phyloP scores from a whole-genome alignment of 2,113 vertebrate genomes.

The Hemiprocne comata region DNA sequence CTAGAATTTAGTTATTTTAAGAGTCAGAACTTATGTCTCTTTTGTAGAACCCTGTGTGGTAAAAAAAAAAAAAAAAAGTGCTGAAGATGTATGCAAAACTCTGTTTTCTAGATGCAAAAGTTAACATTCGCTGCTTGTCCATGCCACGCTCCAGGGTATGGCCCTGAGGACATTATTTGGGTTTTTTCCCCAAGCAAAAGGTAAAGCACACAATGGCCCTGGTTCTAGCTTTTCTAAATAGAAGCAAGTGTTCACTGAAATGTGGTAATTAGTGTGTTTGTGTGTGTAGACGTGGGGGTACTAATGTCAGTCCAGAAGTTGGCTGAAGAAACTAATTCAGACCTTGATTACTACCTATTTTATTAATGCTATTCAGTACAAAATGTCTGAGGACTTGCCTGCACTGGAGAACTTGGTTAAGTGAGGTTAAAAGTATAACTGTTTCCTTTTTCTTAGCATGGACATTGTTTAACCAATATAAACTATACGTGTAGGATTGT shows the following conservation, averaged over 20 bases:
- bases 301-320: background rate
- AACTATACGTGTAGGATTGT: background rate
- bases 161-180: background rate
- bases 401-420: background rate
- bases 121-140: background rate
- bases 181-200: background rate
- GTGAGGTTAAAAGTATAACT: background rate
- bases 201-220: background rate
- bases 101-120: background rate
- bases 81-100: background rate
- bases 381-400: background rate
- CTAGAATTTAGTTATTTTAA: background rate
- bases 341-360: background rate
- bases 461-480: background rate
- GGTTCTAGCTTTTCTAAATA: background rate
- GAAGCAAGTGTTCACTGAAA: background rate
- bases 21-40: background rate
- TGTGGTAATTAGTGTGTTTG: background rate
- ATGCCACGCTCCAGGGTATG: background rate
- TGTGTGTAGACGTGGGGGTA: background rate
- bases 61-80: background rate
- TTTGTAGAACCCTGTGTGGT: background rate
- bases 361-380: background rate
- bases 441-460: background rate
- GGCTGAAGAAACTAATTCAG: conserved; percentile 27